Evolutionary conservation across 1,140 invertebrate genomes (phyloP), one percentile per base, ranked within the genome.

Genomic region (Lordiphosa clarofinis): DNA sequence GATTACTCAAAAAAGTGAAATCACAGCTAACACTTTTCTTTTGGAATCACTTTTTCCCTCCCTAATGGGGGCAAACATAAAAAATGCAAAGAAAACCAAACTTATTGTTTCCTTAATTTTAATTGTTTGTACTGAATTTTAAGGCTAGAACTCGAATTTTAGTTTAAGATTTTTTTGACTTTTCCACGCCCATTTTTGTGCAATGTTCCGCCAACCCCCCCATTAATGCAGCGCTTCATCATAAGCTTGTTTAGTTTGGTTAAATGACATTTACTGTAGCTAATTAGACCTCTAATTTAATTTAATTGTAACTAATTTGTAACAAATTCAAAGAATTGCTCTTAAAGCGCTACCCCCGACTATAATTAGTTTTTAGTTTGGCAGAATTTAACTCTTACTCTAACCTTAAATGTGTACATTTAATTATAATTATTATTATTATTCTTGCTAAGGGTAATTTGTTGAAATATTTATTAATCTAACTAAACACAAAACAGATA

Each of bases 321-420:
- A 46, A 33, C 60, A 42, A 54, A 84, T 81, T 81, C 76, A 76
- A 76, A 81, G 76, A 81, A 81, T 81, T 82, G 71, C 75, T 78
- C 58, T 60, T 31, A 54, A 63, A 54, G 57, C 49, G 21, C 38
- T 48, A 53, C 58, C 65, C 56, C 59, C 64, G 63, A 82, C 76
- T 82, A 73, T 70, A 70, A 70, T 68, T 76, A 68, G 72, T 33
- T 44, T 61, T 76, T 81, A 76, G 56, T 84, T 81, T 74, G 64
- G 50, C 76, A 60, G 76, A 82, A 75, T 75, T 71, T 59, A 69
- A 70, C 56, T 70, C 63, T 49, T 72, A 58, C 55, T 60, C 47
- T 64, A 60, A 70, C 6, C 28, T 8, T 31, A 7, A 31, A 31
- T 8, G 50, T 65, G 65, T 72, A 65, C 13, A 46, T 53, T 24